Evolutionary conservation across 2,797 vertebrate genomes (phyloP).

Genomic region (Danionella dracula): DNA sequence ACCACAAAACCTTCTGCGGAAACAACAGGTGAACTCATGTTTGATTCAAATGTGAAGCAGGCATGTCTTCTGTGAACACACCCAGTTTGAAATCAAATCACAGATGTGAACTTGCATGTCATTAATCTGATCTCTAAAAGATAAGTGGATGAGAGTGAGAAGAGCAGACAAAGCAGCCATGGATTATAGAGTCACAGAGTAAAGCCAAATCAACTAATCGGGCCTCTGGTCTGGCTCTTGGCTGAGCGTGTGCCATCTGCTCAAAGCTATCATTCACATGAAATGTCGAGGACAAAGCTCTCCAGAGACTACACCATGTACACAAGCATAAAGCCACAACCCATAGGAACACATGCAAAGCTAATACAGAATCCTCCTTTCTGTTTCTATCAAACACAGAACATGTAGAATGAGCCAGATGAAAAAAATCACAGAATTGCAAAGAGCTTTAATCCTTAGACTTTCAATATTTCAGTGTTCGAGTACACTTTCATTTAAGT

Average conservation of each 20-base stretch:
- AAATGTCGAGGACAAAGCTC: conserved; percentile 11
- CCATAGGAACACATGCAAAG: too few species aligned
- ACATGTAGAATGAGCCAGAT: too few species aligned
- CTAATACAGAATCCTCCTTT: too few species aligned
- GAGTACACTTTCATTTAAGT: too few species aligned
- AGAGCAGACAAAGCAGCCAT: conserved; percentile 29
- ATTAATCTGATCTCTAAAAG: conserved; percentile 22
- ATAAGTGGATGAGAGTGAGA: background rate
- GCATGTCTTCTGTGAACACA: conserved; percentile 6
- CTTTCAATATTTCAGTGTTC: too few species aligned
- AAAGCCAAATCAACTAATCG: conserved; percentile 41
- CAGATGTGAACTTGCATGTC: conserved; percentile 8
- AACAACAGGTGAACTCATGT: background rate
- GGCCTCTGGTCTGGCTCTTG: conserved; percentile 16
- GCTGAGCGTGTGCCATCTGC: conserved; percentile 41
- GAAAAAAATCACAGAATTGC: too few species aligned
- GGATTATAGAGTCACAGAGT: conserved; percentile 31
- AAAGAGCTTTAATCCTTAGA: too few species aligned
- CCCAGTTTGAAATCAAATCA: conserved; percentile 7
- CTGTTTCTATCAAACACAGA: too few species aligned
- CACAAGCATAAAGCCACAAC: background rate
- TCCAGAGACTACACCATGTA: background rate
- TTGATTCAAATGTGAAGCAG: conserved; percentile 19
- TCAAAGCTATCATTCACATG: conserved; percentile 28
- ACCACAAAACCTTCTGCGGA: too few species aligned